phyloP scores from a whole-genome alignment of 2,888 invertebrate genomes.

The Strigamia crassipes region DNA sequence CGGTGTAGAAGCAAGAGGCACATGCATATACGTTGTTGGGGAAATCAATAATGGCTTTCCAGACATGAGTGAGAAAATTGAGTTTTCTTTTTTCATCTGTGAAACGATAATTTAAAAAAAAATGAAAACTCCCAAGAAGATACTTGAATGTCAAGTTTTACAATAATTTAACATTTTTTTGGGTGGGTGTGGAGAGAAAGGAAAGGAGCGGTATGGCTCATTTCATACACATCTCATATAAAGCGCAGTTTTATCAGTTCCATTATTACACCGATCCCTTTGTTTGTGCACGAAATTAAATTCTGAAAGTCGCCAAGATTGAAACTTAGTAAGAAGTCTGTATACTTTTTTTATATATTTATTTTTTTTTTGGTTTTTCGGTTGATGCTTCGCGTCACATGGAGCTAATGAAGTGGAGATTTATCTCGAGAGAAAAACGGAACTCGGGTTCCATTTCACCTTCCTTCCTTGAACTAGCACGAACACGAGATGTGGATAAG shows the following conservation, averaged over 20 bases:
- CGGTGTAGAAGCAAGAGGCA: not conserved
- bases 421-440: conserved; percentile 35
- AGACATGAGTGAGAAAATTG: conserved; percentile 39
- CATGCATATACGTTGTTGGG: conserved; percentile 24
- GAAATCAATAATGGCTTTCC: conserved; percentile 37
- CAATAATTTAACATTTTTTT: not conserved
- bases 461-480: conserved; percentile 10
- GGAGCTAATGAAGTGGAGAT: conserved; percentile 31
- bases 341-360: not conserved
- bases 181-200: too few relatives aligned
- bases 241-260: conserved; percentile 12
- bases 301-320: not conserved
- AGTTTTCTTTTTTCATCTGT: conserved; percentile 31
- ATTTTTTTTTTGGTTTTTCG: not conserved
- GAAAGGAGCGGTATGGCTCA: not conserved
- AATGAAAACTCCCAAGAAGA: not conserved
- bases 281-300: conserved; percentile 28
- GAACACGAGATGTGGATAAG: not conserved
- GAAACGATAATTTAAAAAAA: conserved; percentile 13
- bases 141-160: conserved; percentile 23
- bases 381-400: not conserved
- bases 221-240: not conserved
- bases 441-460: conserved; percentile 37
- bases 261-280: not conserved
- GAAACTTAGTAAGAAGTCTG: not conserved